Conservation (phyloP, 2,888 invertebrate species). For the Cordylochernes scorpioides region DNA sequence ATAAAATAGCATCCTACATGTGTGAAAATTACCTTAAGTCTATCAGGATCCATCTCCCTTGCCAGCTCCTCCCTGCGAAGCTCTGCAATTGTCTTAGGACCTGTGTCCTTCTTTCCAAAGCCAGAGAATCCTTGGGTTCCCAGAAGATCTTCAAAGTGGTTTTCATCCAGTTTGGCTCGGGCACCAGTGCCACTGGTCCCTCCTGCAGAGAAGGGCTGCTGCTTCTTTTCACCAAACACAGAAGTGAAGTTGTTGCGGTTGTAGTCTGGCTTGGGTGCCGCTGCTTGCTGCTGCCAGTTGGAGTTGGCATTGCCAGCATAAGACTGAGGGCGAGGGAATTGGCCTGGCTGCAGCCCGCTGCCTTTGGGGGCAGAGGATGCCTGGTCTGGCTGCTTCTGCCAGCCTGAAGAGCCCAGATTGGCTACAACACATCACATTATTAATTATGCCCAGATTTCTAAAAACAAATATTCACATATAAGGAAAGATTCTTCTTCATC, state of each 20-base stretch:
- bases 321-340: slow-evolving; percentile 10
- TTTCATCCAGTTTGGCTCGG: slow-evolving; percentile 25
- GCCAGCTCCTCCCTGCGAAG: slow-evolving; percentile 67
- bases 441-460: too few species aligned
- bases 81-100: slow-evolving; percentile 60
- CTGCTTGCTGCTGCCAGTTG: slow-evolving; percentile 3
- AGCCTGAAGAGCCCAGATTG: too few species aligned
- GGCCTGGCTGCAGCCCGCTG: too few species aligned
- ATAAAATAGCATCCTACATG: too few species aligned
- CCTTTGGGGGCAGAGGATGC: too few species aligned
- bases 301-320: slow-evolving; percentile 9
- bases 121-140: slow-evolving; percentile 71
- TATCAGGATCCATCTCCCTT: slow-evolving; percentile 71
- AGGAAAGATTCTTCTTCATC: too few species aligned
- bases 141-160: slow-evolving; percentile 68
- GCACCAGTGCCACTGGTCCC: slow-evolving; percentile 5
- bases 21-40: slow-evolving; percentile 55
- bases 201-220: too few species aligned
- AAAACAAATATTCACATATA: too few species aligned
- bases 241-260: slow-evolving; percentile 38
- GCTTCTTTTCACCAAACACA: slow-evolving; percentile 13
- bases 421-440: too few species aligned
- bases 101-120: slow-evolving; percentile 39
- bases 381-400: too few species aligned
- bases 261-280: slow-evolving; percentile 25